A percentile compares a stretch with the other conserved stretches of the same genome.
phyloP scores from a whole-genome alignment of 2,797 vertebrate species.

The Ispidina picta region DNA sequence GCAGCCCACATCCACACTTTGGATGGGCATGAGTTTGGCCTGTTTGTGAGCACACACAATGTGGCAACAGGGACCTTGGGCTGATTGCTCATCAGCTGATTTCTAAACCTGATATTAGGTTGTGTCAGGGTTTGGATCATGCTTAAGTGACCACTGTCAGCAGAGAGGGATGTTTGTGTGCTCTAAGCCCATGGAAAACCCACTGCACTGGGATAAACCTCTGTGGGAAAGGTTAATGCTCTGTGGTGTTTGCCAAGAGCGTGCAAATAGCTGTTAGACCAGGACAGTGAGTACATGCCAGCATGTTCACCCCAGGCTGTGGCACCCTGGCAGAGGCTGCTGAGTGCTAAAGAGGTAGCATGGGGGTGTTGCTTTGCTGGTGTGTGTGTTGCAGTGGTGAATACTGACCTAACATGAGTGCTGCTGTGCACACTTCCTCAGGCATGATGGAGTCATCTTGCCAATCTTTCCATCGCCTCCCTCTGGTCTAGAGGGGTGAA shows the following conservation, averaged over 20 bases:
- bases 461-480: background rate
- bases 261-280: background rate
- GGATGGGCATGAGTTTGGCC: background rate
- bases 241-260: background rate
- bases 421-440: background rate
- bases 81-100: background rate
- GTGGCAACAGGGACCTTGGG: background rate
- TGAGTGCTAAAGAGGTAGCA: background rate
- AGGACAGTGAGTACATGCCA: background rate
- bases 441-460: background rate
- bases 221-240: background rate
- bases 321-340: background rate
- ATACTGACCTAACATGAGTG: rapidly evolving
- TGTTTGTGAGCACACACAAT: background rate
- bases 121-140: background rate
- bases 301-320: background rate
- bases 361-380: background rate
- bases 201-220: background rate
- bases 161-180: background rate
- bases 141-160: background rate
- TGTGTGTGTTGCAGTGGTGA: background rate
- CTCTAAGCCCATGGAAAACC: background rate
- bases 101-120: background rate
- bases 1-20: background rate
- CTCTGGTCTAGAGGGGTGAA: background rate